Percentiles rank a stretch among this genome's conserved stretches.
phyloP scores from a whole-genome alignment of 2,797 vertebrate genomes.

The Liparis tanakae region DNA sequence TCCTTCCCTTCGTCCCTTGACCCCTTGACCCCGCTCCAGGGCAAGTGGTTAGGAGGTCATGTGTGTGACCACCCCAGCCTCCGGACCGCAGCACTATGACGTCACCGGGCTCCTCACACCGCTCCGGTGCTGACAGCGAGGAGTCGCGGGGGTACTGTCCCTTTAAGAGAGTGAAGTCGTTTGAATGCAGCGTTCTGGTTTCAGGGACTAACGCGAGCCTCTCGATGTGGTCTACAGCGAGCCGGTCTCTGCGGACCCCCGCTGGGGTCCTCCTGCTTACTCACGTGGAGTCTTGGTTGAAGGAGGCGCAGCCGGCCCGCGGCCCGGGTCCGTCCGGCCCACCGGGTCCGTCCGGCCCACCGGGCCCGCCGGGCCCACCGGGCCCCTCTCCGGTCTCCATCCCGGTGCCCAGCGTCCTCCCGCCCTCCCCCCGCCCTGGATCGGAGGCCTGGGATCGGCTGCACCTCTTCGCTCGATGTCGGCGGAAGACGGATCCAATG shows the following conservation, averaged over 20 bases:
- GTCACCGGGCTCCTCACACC: background rate
- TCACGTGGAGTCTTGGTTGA: conserved; percentile 98
- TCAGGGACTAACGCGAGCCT: background rate
- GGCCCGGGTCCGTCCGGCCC: conserved; percentile 53
- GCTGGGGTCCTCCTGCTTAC: conserved; percentile 46
- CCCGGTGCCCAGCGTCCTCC: conserved; percentile 80
- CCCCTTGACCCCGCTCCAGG: too few relatives aligned
- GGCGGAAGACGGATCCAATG: conserved; percentile 68
- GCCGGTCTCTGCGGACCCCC: background rate
- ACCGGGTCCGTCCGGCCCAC: conserved; percentile 52
- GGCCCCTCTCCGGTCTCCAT: conserved; percentile 82
- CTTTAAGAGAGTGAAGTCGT: background rate
- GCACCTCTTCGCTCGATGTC: conserved; percentile 71
- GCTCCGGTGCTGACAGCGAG: background rate
- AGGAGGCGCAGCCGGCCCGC: conserved; percentile 87
- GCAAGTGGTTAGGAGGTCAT: too few relatives aligned
- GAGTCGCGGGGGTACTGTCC: background rate
- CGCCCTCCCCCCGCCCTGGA: conserved; percentile 77
- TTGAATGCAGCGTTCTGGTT: background rate
- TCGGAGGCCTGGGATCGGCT: conserved; percentile 82
- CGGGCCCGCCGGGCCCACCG: conserved; percentile 39
- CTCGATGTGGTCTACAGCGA: background rate
- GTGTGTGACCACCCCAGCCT: too few relatives aligned
- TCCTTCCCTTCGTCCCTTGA: too few relatives aligned
- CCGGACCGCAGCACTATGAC: background rate